phyloP scores from a whole-genome alignment of 2,113 vertebrate species.

The Megaceryle maxima region DNA sequence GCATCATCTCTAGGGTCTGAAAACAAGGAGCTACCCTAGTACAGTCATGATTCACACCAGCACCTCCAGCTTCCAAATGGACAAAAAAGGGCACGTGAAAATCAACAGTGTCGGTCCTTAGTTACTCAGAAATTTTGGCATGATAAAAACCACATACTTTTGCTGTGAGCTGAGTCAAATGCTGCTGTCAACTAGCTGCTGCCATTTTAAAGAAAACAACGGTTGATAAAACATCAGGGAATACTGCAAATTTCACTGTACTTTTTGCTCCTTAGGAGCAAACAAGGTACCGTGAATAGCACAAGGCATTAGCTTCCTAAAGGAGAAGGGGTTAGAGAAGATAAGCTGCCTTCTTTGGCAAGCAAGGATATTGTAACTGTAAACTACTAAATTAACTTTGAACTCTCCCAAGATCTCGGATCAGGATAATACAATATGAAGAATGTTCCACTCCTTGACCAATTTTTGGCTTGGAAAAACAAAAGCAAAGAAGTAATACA shows the following conservation, averaged over 20 bases:
- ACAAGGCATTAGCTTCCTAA: neutral
- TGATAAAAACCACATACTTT: conserved; percentile 24
- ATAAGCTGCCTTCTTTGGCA: conserved; percentile 11
- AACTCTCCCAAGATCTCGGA: conserved; percentile 20
- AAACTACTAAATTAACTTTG: conserved; percentile 1
- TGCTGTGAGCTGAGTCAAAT: neutral
- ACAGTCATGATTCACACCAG: neutral
- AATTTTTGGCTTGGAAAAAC: conserved; percentile 24
- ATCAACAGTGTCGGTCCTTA: neutral
- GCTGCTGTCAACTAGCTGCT: conserved; percentile 7
- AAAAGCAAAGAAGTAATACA: neutral
- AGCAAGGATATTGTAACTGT: neutral
- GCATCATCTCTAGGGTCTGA: neutral
- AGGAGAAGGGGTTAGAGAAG: neutral
- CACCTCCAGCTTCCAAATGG: neutral
- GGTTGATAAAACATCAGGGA: conserved; percentile 18
- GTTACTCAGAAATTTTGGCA: neutral
- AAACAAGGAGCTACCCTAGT: neutral
- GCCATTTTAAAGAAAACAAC: conserved; percentile 12
- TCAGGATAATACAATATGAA: neutral
- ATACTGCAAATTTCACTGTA: neutral
- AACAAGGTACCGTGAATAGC: neutral
- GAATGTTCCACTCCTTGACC: conserved; percentile 10
- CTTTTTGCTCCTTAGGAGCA: neutral
- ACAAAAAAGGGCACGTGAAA: neutral